Percentiles rank a stretch among this genome's conserved stretches.
These are phyloP conservation scores for Ischnura elegans DNA, from an alignment of 2,888 invertebrate genomes.

Conservation along the genomic window DNA sequence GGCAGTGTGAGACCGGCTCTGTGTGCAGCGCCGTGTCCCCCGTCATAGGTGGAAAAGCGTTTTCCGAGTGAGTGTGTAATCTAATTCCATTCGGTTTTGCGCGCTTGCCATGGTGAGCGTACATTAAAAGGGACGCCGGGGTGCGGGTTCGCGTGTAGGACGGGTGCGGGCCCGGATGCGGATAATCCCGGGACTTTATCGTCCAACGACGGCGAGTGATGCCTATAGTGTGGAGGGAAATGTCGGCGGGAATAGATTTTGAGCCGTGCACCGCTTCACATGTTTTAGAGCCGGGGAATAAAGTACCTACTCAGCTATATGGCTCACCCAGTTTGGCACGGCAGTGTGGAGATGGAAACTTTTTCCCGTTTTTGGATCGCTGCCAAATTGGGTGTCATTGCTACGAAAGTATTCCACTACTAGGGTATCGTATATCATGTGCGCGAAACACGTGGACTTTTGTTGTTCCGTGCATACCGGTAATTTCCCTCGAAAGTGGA, in stretches of 20 bases:
- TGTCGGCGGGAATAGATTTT: background rate
- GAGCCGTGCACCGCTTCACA: background rate
- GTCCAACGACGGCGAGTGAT: background rate
- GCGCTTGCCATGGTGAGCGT: background rate
- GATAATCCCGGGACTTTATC: background rate
- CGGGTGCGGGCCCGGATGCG: background rate
- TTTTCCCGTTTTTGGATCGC: too few relatives aligned
- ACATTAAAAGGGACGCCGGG: background rate
- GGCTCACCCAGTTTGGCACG: background rate
- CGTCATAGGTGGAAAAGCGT: slow-evolving; percentile 20
- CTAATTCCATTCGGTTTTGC: slow-evolving; percentile 5
- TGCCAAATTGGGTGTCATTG: too few relatives aligned
- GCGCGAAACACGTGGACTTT: too few relatives aligned
- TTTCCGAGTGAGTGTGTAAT: slow-evolving; percentile 33
- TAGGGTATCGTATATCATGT: too few relatives aligned
- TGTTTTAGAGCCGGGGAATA: background rate
- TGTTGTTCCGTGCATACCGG: too few relatives aligned
- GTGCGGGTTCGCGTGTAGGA: background rate
- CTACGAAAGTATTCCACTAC: too few relatives aligned
- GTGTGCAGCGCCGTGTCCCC: background rate
- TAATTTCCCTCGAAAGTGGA: too few relatives aligned
- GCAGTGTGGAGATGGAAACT: background rate
- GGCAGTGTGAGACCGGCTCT: background rate
- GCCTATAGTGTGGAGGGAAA: background rate
- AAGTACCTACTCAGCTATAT: background rate